Conservation (phyloP, 2,797 vertebrate species). For the Hippoglossus hippoglossus region DNA sequence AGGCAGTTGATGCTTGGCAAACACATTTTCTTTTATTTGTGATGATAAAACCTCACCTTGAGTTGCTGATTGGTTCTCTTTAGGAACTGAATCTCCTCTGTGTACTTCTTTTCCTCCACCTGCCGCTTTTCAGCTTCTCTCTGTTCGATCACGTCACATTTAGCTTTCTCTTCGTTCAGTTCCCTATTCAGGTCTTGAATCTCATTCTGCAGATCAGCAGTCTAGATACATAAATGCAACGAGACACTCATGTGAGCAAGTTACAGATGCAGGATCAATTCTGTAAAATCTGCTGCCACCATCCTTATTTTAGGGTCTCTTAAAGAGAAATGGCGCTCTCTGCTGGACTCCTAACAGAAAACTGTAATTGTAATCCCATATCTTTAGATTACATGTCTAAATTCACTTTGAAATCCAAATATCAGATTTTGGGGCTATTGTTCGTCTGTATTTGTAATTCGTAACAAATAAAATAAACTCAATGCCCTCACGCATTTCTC, state of each 20-base stretch:
- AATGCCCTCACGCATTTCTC: conserved; percentile 83
- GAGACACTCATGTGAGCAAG: too few species aligned
- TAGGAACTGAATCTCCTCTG: conserved; percentile 90
- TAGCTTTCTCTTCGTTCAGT: conserved; percentile 88
- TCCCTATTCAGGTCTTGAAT: conserved; percentile 86
- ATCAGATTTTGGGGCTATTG: not conserved
- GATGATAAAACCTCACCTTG: conserved; percentile 82
- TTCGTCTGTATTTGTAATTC: not conserved
- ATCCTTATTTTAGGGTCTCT: not conserved
- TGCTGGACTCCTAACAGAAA: conserved; percentile 47
- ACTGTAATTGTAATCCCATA: too few species aligned
- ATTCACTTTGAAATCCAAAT: not conserved
- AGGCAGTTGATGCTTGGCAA: too few species aligned
- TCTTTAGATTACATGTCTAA: too few species aligned
- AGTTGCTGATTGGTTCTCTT: conserved; percentile 91
- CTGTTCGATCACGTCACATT: conserved; percentile 87
- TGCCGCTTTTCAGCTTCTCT: conserved; percentile 86
- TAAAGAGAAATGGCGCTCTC: conserved; percentile 55
- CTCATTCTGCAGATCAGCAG: conserved; percentile 87
- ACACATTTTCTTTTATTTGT: too few species aligned
- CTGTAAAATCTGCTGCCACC: too few species aligned
- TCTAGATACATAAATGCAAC: conserved; percentile 72
- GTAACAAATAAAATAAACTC: not conserved
- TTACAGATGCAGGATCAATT: too few species aligned
- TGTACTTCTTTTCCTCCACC: conserved; percentile 90